Conservation (phyloP, 2,888 invertebrate species). For the Corythucha ciliata region DNA sequence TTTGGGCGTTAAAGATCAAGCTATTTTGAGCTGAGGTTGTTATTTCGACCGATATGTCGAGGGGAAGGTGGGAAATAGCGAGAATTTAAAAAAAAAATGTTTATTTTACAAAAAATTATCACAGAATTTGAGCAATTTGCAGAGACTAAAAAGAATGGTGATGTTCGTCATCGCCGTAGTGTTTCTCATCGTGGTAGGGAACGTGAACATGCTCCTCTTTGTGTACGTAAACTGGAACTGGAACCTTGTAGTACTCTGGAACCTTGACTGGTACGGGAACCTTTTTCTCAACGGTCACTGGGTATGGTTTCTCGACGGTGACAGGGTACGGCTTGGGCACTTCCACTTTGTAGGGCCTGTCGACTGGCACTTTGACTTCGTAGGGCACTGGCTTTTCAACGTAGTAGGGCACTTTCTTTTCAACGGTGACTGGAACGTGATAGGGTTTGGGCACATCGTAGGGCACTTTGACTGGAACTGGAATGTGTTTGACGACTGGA, state of each 20-base stretch:
- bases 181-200: conserved; percentile 18
- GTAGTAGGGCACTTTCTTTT: conserved; percentile 26
- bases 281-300: conserved; percentile 26
- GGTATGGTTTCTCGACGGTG: conserved; percentile 26
- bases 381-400: conserved; percentile 26
- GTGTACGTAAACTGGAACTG: conserved; percentile 21
- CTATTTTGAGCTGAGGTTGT: no score
- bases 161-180: conserved; percentile 12
- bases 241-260: conserved; percentile 22
- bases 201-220: conserved; percentile 23
- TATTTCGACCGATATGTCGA: no score
- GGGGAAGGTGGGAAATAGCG: no score
- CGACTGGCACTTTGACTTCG: conserved; percentile 23
- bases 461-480: conserved; percentile 25
- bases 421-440: conserved; percentile 25
- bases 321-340: conserved; percentile 27
- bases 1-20: no score
- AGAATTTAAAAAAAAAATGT: no score
- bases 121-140: no score
- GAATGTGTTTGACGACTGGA: conserved; percentile 24
- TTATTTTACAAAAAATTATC: no score
- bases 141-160: no score
- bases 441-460: conserved; percentile 27
- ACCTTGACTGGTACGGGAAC: conserved; percentile 18
- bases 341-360: conserved; percentile 25